Conservation (phyloP, 2,797 vertebrate genomes). For the Premnoplex brunnescens region DNA sequence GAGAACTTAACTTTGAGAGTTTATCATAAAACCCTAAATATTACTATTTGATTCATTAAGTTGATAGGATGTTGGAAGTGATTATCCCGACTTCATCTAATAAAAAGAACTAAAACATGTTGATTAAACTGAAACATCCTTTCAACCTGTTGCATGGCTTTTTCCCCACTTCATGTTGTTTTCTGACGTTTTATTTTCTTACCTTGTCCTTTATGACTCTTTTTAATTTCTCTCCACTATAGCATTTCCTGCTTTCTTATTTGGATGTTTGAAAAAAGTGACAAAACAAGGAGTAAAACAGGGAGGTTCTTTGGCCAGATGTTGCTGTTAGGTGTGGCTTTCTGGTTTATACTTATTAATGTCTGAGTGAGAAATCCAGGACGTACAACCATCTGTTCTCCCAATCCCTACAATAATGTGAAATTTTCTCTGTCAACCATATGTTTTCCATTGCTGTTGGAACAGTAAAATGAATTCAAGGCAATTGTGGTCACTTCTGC, state of each 20-base stretch:
- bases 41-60: not conserved
- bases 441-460: not conserved
- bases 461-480: not conserved
- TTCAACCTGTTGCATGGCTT: not conserved
- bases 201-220: not conserved
- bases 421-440: not conserved
- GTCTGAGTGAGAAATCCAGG: constrained; percentile 10
- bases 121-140: not conserved
- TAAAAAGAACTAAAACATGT: not conserved
- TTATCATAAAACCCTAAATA: not conserved
- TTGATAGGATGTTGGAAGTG: not conserved
- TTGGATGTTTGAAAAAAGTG: not conserved
- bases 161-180: not conserved
- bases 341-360: not conserved
- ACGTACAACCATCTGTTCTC: not conserved
- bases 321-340: not conserved
- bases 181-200: not conserved
- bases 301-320: not conserved
- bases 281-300: not conserved
- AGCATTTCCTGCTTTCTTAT: not conserved
- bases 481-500: not conserved
- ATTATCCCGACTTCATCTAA: not conserved
- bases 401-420: not conserved
- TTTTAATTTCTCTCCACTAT: not conserved
- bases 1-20: not conserved